Evolutionary conservation across 1,140 invertebrate genomes (phyloP).

Genomic region (Contarinia nasturtii): DNA sequence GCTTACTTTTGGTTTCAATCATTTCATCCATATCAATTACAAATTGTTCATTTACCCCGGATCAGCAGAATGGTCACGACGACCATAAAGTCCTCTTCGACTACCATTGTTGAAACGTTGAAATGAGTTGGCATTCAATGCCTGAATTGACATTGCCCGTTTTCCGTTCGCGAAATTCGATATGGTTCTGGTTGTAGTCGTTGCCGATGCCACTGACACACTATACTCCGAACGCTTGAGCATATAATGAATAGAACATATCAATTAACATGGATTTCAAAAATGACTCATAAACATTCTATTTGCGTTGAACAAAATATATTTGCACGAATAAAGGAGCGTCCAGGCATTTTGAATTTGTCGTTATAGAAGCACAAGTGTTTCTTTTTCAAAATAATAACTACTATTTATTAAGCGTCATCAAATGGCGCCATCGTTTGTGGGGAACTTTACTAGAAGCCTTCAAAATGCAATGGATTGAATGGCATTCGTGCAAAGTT

Average conservation of each 20-base stretch:
- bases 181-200: not conserved
- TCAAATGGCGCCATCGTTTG: no score
- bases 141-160: constrained; percentile 2
- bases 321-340: no score
- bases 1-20: no score
- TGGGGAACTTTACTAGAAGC: not conserved
- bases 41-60: not conserved
- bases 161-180: constrained; percentile 1
- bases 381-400: no score
- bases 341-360: no score
- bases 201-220: constrained; percentile 3
- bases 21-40: not conserved
- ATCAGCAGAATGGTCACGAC: constrained; percentile 1
- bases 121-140: not conserved
- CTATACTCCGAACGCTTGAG: constrained; percentile 1
- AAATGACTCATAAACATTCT: no score
- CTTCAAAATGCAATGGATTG: not conserved
- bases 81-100: not conserved
- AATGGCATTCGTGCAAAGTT: not conserved
- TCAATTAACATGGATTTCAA: not conserved
- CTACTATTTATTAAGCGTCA: no score
- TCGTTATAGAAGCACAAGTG: no score
- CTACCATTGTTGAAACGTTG: not conserved
- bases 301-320: no score
- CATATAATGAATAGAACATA: not conserved